These are phyloP conservation scores for Coracias cyanogaster DNA, from an alignment of 2,797 vertebrate species.

Conservation along the genomic window DNA sequence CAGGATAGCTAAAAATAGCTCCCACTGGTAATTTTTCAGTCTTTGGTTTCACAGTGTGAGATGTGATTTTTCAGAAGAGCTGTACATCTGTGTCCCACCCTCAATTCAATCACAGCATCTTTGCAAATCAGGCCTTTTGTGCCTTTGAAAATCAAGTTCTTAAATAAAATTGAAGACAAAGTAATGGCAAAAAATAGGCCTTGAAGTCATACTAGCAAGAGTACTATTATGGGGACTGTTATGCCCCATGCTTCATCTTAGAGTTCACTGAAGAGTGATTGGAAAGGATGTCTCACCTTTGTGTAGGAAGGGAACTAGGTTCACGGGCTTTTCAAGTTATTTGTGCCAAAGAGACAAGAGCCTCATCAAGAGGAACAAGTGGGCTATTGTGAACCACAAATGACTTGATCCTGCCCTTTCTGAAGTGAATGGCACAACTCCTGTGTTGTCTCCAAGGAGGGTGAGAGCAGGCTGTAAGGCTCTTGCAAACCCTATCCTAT, in stretches of 20 bases:
- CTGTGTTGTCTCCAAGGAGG: not conserved
- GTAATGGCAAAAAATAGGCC: not conserved
- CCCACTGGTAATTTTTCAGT: not conserved
- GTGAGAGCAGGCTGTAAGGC: not conserved
- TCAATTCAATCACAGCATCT: not conserved
- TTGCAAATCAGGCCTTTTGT: constrained; percentile 24
- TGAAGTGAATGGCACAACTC: not conserved
- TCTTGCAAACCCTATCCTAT: constrained; percentile 22
- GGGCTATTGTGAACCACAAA: not conserved
- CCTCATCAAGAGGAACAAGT: not conserved
- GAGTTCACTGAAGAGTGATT: not conserved
- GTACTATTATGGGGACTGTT: not conserved
- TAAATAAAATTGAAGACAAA: not conserved
- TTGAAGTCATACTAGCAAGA: not conserved
- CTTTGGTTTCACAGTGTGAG: not conserved
- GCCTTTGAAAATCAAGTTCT: not conserved
- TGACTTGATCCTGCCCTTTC: not conserved
- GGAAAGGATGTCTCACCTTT: not conserved
- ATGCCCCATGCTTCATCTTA: not conserved
- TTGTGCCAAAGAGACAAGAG: constrained; percentile 6
- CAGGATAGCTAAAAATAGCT: not conserved
- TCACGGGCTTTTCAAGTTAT: not conserved
- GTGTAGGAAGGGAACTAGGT: not conserved
- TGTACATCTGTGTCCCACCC: not conserved
- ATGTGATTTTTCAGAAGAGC: constrained; percentile 3